Evolutionary conservation across 1,140 invertebrate species (phyloP).

Genomic region (Nephila pilipes): DNA sequence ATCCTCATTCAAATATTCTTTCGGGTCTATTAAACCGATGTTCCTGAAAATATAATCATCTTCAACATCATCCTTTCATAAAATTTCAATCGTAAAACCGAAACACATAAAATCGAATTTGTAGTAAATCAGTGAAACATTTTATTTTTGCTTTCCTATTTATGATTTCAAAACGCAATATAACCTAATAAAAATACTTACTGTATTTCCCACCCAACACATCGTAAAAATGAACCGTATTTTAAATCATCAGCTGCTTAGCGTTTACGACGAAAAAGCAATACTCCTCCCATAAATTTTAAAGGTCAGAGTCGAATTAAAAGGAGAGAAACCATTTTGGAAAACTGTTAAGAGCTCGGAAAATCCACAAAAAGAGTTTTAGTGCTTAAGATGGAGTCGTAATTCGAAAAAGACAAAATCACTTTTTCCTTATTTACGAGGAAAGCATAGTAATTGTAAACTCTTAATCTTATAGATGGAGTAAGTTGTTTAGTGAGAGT

Average conservation of each 20-base stretch:
- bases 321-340: constrained; percentile 17
- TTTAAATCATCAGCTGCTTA: constrained; percentile 16
- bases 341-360: constrained; percentile 18
- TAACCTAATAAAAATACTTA: constrained; percentile 42
- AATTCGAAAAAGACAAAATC: neutral
- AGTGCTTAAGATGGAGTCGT: constrained; percentile 25
- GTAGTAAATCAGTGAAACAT: constrained; percentile 29
- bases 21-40: neutral
- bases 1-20: neutral
- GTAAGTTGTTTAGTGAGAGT: neutral
- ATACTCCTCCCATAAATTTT: neutral
- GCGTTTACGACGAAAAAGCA: neutral
- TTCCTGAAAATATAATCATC: constrained; percentile 22
- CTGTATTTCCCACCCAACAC: neutral
- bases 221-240: constrained; percentile 28
- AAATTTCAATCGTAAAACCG: constrained; percentile 21
- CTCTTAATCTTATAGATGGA: constrained; percentile 8
- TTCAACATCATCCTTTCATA: neutral
- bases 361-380: constrained; percentile 25
- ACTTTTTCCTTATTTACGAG: constrained; percentile 21
- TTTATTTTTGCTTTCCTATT: neutral
- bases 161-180: constrained; percentile 36
- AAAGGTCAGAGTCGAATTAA: constrained; percentile 9
- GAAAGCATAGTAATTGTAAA: neutral
- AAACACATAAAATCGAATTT: constrained; percentile 32